Percentiles rank a stretch among this genome's conserved stretches.
These are phyloP conservation scores for Scaptodrosophila lebanonensis DNA, from an alignment of 1,140 invertebrate species.

Conservation along the genomic window DNA sequence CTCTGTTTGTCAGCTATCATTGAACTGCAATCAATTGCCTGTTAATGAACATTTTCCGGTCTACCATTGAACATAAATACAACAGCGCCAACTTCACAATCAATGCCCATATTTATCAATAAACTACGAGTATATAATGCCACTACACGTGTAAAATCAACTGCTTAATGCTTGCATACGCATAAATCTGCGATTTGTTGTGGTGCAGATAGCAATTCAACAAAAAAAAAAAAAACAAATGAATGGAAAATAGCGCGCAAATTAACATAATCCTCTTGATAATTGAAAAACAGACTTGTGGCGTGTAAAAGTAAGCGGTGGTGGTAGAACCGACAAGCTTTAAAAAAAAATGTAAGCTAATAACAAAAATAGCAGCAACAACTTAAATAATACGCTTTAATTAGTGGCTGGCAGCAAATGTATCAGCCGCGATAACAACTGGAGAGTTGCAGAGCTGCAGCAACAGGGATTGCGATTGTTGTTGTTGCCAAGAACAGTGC, in stretches of 20 bases:
- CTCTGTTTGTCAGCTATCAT: no score
- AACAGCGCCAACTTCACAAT: conserved; percentile 13
- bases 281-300: conserved; percentile 72
- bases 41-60: no score
- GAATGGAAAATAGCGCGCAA: conserved; percentile 32
- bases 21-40: no score
- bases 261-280: conserved; percentile 71
- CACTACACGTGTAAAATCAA: conserved; percentile 66
- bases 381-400: no score
- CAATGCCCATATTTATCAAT: background rate
- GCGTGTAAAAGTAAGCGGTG: conserved; percentile 47
- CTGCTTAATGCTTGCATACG: conserved; percentile 56
- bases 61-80: background rate
- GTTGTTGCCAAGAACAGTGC: no score
- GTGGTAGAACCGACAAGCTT: background rate
- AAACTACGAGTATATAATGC: conserved; percentile 54
- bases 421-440: no score
- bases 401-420: no score
- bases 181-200: conserved; percentile 72
- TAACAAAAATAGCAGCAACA: no score
- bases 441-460: no score
- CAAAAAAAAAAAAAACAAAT: no score
- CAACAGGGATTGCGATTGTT: no score
- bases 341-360: conserved; percentile 55
- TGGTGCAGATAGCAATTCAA: conserved; percentile 26